phyloP scores from a whole-genome alignment of 2,113 vertebrate genomes.

The Canis aureus region DNA sequence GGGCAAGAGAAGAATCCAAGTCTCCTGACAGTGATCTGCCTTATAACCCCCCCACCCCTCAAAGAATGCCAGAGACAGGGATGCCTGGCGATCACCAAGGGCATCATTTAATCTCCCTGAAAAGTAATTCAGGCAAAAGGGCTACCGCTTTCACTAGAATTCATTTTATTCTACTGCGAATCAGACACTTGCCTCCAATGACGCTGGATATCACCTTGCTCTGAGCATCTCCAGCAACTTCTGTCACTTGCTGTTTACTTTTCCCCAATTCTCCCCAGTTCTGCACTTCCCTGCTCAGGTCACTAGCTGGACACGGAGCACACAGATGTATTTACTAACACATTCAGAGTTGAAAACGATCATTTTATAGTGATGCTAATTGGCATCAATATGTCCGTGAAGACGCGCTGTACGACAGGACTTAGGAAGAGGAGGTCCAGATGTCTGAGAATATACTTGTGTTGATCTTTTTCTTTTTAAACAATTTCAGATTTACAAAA shows the following conservation, averaged over 20 bases:
- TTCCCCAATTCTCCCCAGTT: neutral
- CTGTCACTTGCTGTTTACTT: neutral
- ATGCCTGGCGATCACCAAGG: neutral
- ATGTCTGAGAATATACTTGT: neutral
- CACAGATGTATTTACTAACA: neutral
- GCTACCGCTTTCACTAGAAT: neutral
- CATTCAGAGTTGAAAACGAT: neutral
- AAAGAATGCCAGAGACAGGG: neutral
- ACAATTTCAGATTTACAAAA: slow-evolving; percentile 11
- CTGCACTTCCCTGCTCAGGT: neutral
- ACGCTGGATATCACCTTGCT: neutral
- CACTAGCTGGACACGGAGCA: neutral
- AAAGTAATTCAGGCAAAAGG: neutral
- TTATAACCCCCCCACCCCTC: neutral
- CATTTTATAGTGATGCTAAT: neutral
- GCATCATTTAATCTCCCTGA: neutral
- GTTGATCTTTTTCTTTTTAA: slow-evolving; percentile 20
- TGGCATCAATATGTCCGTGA: neutral
- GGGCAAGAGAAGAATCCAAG: neutral
- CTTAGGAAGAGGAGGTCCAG: neutral
- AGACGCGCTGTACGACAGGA: neutral
- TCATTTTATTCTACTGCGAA: neutral
- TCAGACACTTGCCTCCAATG: neutral
- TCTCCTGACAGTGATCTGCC: neutral
- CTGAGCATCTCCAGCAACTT: neutral